Percentiles rank a stretch among this genome's conserved stretches.
Evolutionary conservation across 1,140 invertebrate genomes (phyloP).

Genomic region (Neelides sp.): DNA sequence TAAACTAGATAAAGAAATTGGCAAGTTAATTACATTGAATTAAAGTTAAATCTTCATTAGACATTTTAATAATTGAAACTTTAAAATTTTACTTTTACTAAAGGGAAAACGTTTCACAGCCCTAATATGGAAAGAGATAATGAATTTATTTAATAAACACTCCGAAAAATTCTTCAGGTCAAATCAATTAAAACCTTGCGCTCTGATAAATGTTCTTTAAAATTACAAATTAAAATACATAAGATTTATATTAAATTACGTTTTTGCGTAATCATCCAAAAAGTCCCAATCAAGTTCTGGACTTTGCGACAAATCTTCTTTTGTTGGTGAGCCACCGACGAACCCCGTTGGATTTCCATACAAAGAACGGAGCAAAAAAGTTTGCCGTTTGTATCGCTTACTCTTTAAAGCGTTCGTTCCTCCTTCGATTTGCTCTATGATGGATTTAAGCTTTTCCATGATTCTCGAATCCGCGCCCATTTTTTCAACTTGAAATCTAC

Average conservation of each 20-base stretch:
- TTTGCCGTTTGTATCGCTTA: slow-evolving; percentile 4
- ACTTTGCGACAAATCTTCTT: slow-evolving; percentile 6
- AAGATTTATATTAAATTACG: background rate
- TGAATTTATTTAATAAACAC: no score
- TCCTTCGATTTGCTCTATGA: slow-evolving; percentile 2
- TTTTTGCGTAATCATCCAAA: slow-evolving; percentile 7
- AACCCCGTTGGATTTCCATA: background rate
- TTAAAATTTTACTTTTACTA: no score
- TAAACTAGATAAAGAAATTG: no score
- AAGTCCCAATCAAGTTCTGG: slow-evolving; percentile 21
- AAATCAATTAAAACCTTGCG: no score
- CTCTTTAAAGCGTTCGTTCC: slow-evolving; percentile 1
- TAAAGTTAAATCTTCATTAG: no score
- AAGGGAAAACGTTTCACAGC: no score
- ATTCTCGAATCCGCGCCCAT: slow-evolving; percentile 8
- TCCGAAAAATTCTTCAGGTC: no score
- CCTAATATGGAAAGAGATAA: no score
- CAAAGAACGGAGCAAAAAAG: background rate
- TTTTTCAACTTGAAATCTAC: slow-evolving; percentile 13
- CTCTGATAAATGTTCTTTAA: no score
- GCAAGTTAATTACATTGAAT: no score
- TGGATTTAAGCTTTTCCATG: slow-evolving; percentile 2
- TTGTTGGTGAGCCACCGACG: background rate
- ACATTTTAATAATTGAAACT: no score
- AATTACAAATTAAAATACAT: background rate